phyloP scores from a whole-genome alignment of 2,888 invertebrate genomes.

The Hypolimnas misippus region DNA sequence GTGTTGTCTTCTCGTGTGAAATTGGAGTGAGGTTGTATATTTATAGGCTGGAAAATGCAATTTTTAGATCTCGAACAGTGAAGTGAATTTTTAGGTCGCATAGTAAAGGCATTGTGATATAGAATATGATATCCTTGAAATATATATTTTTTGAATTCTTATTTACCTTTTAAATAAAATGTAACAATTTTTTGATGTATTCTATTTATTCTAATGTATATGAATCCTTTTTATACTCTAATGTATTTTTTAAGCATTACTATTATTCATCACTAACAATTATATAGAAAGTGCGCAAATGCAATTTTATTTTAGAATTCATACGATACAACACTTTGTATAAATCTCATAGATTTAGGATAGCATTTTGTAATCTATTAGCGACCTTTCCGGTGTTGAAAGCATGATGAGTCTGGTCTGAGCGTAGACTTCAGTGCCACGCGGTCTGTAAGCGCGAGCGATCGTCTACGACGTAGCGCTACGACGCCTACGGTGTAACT shows the following conservation, averaged over 20 bases:
- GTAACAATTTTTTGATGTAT: no score
- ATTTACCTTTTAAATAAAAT: no score
- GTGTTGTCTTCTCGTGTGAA: not conserved
- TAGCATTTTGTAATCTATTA: slow-evolving; percentile 8
- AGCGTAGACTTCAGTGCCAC: slow-evolving; percentile 58
- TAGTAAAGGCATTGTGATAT: no score
- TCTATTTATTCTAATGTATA: no score
- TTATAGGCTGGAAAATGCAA: not conserved
- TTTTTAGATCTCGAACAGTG: not conserved
- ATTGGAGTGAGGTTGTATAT: not conserved
- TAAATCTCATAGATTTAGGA: slow-evolving; percentile 13
- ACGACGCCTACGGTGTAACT: slow-evolving; percentile 46
- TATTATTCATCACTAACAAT: no score
- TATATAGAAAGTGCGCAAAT: not conserved
- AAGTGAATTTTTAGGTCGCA: no score
- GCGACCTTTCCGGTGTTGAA: slow-evolving; percentile 30
- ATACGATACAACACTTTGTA: not conserved
- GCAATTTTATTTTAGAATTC: not conserved
- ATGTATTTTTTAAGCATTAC: no score
- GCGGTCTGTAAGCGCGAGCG: slow-evolving; percentile 64
- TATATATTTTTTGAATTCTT: no score
- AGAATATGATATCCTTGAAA: no score
- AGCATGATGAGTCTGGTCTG: slow-evolving; percentile 25
- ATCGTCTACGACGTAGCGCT: slow-evolving; percentile 69
- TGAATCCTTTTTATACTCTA: no score